Base-by-base conservation (phyloP, 2,888 invertebrate genomes). In the Synanthedon andrenaeformis region DNA sequence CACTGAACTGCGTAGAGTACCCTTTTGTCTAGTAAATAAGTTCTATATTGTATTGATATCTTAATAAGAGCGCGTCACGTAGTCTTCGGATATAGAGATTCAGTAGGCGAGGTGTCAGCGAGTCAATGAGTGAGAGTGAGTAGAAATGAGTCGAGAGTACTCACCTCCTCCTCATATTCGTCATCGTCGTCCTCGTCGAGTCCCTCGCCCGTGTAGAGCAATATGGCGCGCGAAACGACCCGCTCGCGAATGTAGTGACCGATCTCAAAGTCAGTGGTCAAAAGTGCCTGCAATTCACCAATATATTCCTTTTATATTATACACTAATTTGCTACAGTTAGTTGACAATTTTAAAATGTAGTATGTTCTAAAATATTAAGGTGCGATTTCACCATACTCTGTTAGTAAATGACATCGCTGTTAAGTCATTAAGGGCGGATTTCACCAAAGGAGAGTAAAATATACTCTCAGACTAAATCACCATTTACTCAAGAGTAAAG, bases 171-270 rank as follows among this genome's bases (percentile, higher is more conserved):
- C 61, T 91, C 92, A 56, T 91, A 92, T 58, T 93, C 92, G 57
- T 93, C 92, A 54, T 92, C 92, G 50, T 93, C 94, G 55, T 94
- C 94, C 55, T 94, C 94, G 67, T 94, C 94, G 52, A 94, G 89
- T 41, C 90, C 91, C 79, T 94, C 94, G 72, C 99, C 99, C 57
- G 99, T 99, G 86, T 93, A 99, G 75, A 96, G 98, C 52, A 99
- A 91, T 53, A 98, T 96, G 55, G 99, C 99, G 74, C 96, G 93
- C n/a, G 99, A 98, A 59, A 99, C 94, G 62, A 99, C 94, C 62
- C 98, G 92, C 82, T 99, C 98, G 65, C 98, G 93, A 75, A 99
- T 93, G 82, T 97, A 97, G 87, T 99, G 99, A 3, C 99, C 99
- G 77, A 99, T 95, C 89, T 99, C 99, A 83, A 97, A 99, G 88